Evolutionary conservation across 1,140 invertebrate genomes (phyloP).

Genomic region (Metaphire vulgaris): DNA sequence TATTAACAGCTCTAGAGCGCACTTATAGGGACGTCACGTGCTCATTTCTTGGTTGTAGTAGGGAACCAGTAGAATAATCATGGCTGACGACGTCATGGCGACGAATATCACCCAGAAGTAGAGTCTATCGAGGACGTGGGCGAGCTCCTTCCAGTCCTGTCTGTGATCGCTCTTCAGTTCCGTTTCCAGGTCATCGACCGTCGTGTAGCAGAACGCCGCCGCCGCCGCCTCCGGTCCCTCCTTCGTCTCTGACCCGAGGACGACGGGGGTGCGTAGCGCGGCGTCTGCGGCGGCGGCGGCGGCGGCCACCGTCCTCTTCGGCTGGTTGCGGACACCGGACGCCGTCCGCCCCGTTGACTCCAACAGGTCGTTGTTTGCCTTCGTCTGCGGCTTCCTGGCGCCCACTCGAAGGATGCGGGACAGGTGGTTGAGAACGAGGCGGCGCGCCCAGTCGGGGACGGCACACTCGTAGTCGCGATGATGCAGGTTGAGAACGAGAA

Average conservation of each 20-base stretch:
- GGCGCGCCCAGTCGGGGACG: conserved; percentile 15
- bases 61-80: conserved; percentile 10
- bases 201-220: background rate
- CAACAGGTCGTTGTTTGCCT: conserved; percentile 11
- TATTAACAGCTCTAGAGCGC: too few relatives aligned
- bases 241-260: background rate
- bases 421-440: conserved; percentile 21
- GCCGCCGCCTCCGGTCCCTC: too few relatives aligned
- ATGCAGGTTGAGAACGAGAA: conserved; percentile 98
- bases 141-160: conserved; percentile 16
- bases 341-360: background rate
- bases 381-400: conserved; percentile 24
- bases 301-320: background rate
- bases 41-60: conserved; percentile 3
- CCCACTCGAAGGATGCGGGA: conserved; percentile 16
- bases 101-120: conserved; percentile 23
- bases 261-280: background rate
- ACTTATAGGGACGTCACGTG: too few relatives aligned
- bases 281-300: background rate
- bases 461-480: conserved; percentile 61
- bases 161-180: background rate
- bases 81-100: conserved; percentile 13
- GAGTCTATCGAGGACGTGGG: conserved; percentile 19
- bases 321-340: background rate
- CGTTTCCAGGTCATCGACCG: background rate